Base-by-base conservation (phyloP, 1,140 invertebrate genomes). In the Drosophila serrata region DNA sequence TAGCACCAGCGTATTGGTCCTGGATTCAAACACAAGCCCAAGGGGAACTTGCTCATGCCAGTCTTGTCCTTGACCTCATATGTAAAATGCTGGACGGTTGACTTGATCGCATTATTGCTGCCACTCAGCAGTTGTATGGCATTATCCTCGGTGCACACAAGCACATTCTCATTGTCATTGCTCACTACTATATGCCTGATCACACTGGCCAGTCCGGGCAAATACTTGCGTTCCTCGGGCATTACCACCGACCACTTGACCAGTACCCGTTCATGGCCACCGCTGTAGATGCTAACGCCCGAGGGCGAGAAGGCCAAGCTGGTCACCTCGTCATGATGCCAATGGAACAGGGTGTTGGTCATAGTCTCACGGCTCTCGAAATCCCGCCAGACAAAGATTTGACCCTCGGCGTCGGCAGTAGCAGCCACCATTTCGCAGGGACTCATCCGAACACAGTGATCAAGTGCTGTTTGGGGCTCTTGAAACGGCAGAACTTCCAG, bases 271-370 rank as follows among this genome's bases (percentile, higher is more conserved):
- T 98, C 97, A 57, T 94, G 94, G 17, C 96, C 97, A 35, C 96
- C 97, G 82, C 96, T 97, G 70, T 95, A 96, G 85, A 98, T 93
- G 65, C 91, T 81, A 45, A 93, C 93, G 94, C 97, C 97, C 75
- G 95, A 94, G 60, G 93, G 90, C 39, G 96, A 95, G 86, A 97
- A 97, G 6, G 93, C 93, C 17, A 98, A 88, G 88, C 95, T 95
- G 43, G 94, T 93, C 2, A 97, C 95, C 61, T 96, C 94, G 61
- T 97, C 93, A 15, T 95, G 95, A 93, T 98, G 97, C 97, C 97
- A 98, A 91, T 98, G 97, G 81, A 95, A 95, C 19, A 95, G 92
- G 12, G 51, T 42, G 19, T 60, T 67, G 6, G 27, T 45, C 22
- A 81, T 60, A 0, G 63, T 49, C 8, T 63, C 13, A 1, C 42